Base-by-base conservation (phyloP, 2,888 invertebrate species). In the Leptinotarsa peninsularis region DNA sequence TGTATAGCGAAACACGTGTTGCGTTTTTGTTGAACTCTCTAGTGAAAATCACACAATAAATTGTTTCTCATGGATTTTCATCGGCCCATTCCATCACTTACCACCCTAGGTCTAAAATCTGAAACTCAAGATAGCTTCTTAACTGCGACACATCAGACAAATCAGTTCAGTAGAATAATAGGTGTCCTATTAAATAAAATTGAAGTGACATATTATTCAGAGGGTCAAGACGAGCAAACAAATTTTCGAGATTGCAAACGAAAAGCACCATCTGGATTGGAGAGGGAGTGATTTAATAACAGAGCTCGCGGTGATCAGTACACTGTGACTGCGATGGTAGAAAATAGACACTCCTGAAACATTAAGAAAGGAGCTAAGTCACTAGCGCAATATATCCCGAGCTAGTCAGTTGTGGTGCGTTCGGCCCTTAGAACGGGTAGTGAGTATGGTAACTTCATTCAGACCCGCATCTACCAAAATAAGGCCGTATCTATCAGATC, bases 191-290 rank as follows among this genome's bases (percentile, higher is more conserved):
- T 70, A 49, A 63, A 63, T 49, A 60, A 70, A 70, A 70, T 70
- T 70, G 70, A 58, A 43, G 49, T 49, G 49, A 43, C 17, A 70
- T 70, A 49, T 58, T 5, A 60, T 70, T 70, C 70, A 49, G 49
- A 70, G 70, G 70, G 70, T 70, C 70, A 70, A 23, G 70, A 58
- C 58, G 49, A 70, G 58, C 58, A 58, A 70, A 70, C 60, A 70
- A 70, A 60, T 70, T 70, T 70, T 70, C 70, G 49, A 58, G 49
- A 54, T 56, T 27, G 70, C 70, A 18, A 58, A 70, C 70, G 49
- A 70, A 33, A 18, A 43, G 52, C 69, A 69, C 58, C 70, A 70
- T 70, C 70, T 69, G 70, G 70, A 18, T 5, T 23, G 58, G 70
- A 56, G 58, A 70, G 70, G 70, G 70, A 58, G 49, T 49, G 43